phyloP scores from a whole-genome alignment of 2,113 vertebrate genomes.

The Papio anubis region DNA sequence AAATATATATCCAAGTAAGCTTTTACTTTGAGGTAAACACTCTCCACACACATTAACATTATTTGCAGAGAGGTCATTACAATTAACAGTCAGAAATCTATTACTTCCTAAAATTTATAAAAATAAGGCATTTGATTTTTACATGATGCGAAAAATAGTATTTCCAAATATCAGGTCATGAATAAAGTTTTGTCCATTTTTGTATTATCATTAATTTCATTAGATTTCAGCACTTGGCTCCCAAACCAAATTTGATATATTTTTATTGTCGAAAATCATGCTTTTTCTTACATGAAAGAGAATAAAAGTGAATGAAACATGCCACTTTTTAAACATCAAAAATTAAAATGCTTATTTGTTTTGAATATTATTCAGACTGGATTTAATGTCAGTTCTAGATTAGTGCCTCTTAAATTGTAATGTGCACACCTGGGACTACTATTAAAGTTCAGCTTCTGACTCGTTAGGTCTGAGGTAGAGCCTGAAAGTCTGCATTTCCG shows the following conservation, averaged over 20 bases:
- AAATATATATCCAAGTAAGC: background rate
- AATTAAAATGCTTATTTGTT: background rate
- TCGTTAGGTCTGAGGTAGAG: background rate
- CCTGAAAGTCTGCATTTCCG: background rate
- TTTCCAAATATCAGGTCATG: background rate
- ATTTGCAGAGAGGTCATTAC: background rate
- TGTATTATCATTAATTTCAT: background rate
- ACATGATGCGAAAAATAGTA: background rate
- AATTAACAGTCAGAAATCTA: background rate
- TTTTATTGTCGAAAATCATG: background rate
- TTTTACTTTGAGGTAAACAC: background rate
- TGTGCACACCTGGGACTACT: background rate
- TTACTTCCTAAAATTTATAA: background rate
- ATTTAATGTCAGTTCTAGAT: background rate
- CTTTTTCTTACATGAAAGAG: background rate
- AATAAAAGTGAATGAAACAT: background rate
- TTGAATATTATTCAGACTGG: background rate
- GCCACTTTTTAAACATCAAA: background rate
- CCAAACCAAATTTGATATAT: background rate
- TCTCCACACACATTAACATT: background rate
- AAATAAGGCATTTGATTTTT: background rate
- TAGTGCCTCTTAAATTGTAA: background rate
- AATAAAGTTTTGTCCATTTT: background rate
- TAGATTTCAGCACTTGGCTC: background rate
- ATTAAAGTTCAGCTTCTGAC: background rate